Percentiles rank a stretch among this genome's conserved stretches.
Evolutionary conservation across 2,888 invertebrate species (phyloP).

Genomic region (Capitulum mitella): DNA sequence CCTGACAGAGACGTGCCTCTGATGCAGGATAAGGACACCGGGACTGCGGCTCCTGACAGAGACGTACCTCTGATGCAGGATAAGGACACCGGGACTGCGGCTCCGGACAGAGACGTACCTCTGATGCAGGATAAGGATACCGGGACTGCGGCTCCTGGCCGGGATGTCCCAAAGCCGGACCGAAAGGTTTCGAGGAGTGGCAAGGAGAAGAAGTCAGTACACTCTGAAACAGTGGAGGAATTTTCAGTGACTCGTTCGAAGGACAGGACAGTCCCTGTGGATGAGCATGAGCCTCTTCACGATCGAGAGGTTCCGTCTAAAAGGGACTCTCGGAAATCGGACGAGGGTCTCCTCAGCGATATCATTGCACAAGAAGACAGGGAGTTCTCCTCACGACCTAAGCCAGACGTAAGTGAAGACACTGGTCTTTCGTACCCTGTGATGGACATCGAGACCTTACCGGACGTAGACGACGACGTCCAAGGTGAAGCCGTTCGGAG

Average conservation of each 20-base stretch:
- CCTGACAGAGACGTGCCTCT: background rate
- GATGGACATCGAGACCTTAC: no score
- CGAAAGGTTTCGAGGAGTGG: no score
- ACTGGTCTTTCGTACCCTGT: no score
- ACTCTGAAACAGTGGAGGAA: background rate
- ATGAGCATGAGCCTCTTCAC: background rate
- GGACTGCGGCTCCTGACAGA: background rate
- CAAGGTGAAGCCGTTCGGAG: no score
- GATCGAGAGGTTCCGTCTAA: no score
- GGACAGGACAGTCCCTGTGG: background rate
- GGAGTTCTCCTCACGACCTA: background rate
- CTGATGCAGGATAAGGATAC: no score
- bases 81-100: background rate
- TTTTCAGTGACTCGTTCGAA: background rate
- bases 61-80: background rate
- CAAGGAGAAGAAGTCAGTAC: background rate
- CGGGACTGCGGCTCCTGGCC: no score
- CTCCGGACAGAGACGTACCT: no score
- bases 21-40: background rate
- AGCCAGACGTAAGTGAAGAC: no score
- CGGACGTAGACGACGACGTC: no score
- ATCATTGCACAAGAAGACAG: background rate
- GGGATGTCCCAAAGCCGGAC: no score
- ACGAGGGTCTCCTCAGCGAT: background rate
- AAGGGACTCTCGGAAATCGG: background rate